Conservation (phyloP, 2,113 vertebrate genomes). For the Clarias gariepinus region DNA sequence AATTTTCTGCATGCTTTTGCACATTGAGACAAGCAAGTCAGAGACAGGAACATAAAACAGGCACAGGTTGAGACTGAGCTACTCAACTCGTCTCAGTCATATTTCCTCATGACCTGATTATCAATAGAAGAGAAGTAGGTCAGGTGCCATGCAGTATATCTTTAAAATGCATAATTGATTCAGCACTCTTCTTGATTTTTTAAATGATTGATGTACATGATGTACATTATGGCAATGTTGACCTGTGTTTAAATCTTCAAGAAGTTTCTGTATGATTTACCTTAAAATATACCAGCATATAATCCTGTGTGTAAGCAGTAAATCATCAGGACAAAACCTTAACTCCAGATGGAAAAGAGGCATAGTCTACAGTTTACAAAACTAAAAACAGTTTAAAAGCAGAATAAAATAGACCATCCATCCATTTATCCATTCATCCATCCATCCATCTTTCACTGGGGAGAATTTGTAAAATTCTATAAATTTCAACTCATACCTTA, state of each 20-base stretch:
- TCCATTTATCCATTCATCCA: background rate
- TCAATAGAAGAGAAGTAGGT: background rate
- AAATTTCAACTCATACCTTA: background rate
- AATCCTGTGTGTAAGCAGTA: background rate
- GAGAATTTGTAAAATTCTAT: background rate
- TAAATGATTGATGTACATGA: background rate
- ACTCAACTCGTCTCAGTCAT: background rate
- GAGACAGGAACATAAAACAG: conserved; percentile 13
- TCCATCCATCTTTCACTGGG: background rate
- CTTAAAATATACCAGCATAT: background rate
- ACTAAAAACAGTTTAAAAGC: background rate
- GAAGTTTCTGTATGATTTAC: background rate
- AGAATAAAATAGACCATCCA: background rate
- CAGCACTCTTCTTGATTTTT: background rate
- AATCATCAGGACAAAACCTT: background rate
- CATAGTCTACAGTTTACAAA: background rate
- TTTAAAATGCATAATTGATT: background rate
- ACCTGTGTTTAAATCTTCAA: background rate
- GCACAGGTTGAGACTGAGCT: background rate
- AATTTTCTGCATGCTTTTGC: background rate
- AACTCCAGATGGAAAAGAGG: background rate
- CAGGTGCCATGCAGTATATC: background rate
- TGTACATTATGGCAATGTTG: background rate
- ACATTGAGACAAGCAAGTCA: background rate
- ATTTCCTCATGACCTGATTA: conserved; percentile 2